Base-by-base conservation (phyloP, 1,140 invertebrate genomes). In the Sarcophaga peregrina region DNA sequence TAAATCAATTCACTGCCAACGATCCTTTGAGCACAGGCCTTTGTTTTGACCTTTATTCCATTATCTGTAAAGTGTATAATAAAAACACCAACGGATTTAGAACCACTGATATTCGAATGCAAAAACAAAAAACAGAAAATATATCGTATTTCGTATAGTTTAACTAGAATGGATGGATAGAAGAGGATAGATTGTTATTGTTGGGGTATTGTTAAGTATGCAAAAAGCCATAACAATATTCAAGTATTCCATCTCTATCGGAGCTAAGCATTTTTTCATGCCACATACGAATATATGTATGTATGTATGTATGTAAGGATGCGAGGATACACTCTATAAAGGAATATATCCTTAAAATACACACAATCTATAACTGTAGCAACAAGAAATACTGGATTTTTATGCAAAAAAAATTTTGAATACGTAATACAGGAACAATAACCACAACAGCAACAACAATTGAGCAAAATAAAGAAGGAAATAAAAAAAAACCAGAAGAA, bases 341-440 rank as follows among this genome's bases (percentile, higher is more conserved):
- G 17, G n/a, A 58, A 7, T 20, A 20, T 20, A 68, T 68, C 62
- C 62, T 68, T 68, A 68, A 20, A 68, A 68, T 68, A 68, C 17
- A 68, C 17, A 68, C 62, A 68, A 68, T 68, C 62, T 68, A 68
- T 68, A 68, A 68, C 62, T 68, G 62, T 20, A 68, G n/a, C 62
- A 68, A 68, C 54, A 68, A 68, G 62, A 68, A 68, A 68, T 20
- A 68, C 62, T 68, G 62, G 62, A 68, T 68, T 68, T 68, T 68
- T 68, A 68, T 68, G 62, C 62, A 68, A 68, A 37, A 68, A 68
- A 10, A 2, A 25, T 17, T 68, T 68, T 68, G 62, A 20, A 68
- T 68, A 10, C 17, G 62, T 20, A 68, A 68, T 68, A n/a, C 62
- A n/a, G 25, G 54, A 58, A 58, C 13, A 37, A 37, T 37, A 58